Evolutionary conservation across 2,113 vertebrate species (phyloP).

Genomic region (Lophochroa leadbeateri): DNA sequence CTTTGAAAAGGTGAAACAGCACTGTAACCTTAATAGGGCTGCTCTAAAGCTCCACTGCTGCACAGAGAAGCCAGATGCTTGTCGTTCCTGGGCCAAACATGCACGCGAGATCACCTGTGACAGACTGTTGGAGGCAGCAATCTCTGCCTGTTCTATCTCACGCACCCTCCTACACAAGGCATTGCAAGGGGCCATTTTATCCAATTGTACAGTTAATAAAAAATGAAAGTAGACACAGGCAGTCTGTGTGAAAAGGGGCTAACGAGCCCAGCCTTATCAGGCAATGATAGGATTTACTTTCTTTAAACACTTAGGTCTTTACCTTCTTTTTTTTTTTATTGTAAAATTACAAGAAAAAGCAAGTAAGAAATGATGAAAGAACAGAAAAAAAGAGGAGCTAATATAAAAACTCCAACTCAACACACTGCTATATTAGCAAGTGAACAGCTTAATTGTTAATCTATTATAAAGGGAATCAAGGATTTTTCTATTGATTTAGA

Average conservation of each 20-base stretch:
- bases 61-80: not conserved
- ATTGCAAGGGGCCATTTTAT: not conserved
- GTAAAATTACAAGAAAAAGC: not conserved
- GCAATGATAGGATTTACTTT: not conserved
- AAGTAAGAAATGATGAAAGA: not conserved
- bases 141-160: not conserved
- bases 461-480: not conserved
- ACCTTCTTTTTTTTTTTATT: too few species aligned
- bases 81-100: accelerated
- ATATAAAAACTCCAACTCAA: not conserved
- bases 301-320: not conserved
- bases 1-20: not conserved
- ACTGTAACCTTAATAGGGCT: not conserved
- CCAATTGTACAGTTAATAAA: not conserved
- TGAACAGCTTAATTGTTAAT: not conserved
- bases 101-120: not conserved
- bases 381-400: not conserved
- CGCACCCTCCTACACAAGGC: not conserved
- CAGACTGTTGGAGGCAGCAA: not conserved
- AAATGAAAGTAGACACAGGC: not conserved
- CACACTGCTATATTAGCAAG: not conserved
- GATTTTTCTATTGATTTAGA: not conserved
- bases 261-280: not conserved
- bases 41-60: not conserved
- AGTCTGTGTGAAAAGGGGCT: not conserved